Conservation (phyloP, 1,140 invertebrate genomes). For the Pomacea maculata region DNA sequence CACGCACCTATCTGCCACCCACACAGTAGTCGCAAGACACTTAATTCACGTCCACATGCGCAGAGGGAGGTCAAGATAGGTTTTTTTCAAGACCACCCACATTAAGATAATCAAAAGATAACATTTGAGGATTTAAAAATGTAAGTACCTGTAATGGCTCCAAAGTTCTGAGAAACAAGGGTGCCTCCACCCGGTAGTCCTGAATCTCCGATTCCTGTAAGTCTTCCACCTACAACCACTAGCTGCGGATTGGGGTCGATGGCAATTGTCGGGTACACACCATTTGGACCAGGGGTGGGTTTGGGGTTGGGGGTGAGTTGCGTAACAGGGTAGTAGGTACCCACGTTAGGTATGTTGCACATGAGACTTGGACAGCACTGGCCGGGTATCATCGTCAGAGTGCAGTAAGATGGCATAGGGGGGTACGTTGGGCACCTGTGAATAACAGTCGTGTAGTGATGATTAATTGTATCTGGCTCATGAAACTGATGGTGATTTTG, state of each 20-base stretch:
- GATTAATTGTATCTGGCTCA: too few species aligned
- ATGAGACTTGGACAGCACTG: conserved; percentile 37
- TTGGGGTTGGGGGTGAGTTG: conserved; percentile 26
- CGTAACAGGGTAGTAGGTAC: conserved; percentile 31
- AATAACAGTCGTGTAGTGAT: too few species aligned
- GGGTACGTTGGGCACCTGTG: conserved; percentile 27
- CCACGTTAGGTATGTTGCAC: conserved; percentile 38
- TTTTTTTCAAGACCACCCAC: not conserved
- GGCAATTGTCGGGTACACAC: conserved; percentile 9
- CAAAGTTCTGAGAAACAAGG: conserved; percentile 1
- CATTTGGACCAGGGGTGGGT: conserved; percentile 13
- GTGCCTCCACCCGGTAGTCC: conserved; percentile 24
- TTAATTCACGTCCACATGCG: not conserved
- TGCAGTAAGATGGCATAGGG: conserved; percentile 31
- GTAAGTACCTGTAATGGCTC: conserved; percentile 14
- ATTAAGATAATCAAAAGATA: too few species aligned
- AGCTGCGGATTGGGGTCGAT: conserved; percentile 21
- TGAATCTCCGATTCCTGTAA: not conserved
- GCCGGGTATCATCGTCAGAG: conserved; percentile 34
- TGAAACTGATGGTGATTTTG: too few species aligned
- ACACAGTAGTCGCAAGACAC: not conserved
- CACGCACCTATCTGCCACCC: conserved; percentile 25
- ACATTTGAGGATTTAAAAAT: not conserved
- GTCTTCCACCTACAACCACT: not conserved
- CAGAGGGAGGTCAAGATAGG: not conserved